These are phyloP conservation scores for Catagonus wagneri DNA, from an alignment of 2,113 vertebrate genomes.

Conservation along the genomic window DNA sequence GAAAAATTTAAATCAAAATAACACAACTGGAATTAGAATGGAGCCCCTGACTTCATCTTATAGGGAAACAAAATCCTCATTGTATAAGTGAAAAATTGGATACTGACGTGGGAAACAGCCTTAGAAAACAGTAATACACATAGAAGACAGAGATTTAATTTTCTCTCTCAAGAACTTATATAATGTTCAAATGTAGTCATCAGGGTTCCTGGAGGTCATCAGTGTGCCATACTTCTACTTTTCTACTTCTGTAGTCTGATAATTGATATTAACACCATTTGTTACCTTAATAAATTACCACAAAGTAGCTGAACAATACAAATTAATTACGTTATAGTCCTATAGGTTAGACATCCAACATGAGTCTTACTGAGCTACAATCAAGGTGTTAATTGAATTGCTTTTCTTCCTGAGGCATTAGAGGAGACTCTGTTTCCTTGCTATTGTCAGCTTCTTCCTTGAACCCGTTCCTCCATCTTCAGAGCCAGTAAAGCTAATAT, in stretches of 20 bases:
- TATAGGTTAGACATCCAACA: neutral
- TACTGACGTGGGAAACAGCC: neutral
- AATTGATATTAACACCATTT: neutral
- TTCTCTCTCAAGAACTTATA: neutral
- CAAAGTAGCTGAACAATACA: neutral
- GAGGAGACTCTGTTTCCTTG: neutral
- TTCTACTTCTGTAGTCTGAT: neutral
- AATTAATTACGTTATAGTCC: neutral
- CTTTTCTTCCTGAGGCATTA: neutral
- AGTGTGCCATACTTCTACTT: neutral
- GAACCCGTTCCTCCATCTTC: neutral
- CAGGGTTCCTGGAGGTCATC: neutral
- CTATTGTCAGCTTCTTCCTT: neutral
- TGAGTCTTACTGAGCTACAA: neutral
- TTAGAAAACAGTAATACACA: neutral
- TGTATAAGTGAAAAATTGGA: neutral
- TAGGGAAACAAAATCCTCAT: neutral
- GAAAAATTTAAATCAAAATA: conserved; percentile 4
- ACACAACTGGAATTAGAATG: neutral
- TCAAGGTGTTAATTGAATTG: neutral
- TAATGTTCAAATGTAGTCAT: neutral
- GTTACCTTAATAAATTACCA: neutral
- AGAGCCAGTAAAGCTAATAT: conserved; percentile 90
- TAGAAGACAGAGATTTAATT: neutral
- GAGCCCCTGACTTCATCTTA: neutral